A percentile compares a stretch with the other conserved stretches of the same genome.
Evolutionary conservation across 2,888 invertebrate genomes (phyloP).

Genomic region (Seira ritae): DNA sequence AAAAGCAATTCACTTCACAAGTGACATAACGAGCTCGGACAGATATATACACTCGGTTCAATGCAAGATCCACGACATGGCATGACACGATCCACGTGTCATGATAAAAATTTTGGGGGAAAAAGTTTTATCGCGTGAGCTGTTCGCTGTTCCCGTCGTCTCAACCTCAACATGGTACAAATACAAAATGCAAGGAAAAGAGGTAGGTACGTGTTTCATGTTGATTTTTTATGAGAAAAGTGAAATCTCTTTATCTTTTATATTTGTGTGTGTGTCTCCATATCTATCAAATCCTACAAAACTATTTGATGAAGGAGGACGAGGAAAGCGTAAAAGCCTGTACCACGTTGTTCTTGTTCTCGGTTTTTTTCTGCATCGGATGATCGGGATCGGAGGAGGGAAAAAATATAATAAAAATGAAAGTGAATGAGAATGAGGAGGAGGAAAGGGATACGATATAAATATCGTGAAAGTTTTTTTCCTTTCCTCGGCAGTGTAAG

Average conservation of each 20-base stretch:
- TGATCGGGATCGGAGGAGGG: neutral
- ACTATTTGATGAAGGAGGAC: neutral
- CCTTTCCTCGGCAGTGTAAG: constrained; percentile 39
- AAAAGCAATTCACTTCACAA: too few relatives aligned
- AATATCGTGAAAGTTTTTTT: constrained; percentile 15
- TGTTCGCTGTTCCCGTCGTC: constrained; percentile 14
- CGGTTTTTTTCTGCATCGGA: neutral
- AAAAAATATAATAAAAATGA: constrained; percentile 1
- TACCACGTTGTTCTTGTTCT: constrained; percentile 40
- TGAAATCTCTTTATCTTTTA: too few relatives aligned
- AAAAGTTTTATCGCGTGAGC: constrained; percentile 36
- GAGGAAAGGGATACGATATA: neutral
- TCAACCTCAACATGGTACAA: neutral
- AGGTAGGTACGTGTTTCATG: too few relatives aligned
- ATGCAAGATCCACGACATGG: constrained; percentile 61
- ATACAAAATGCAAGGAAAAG: neutral
- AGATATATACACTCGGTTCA: too few relatives aligned
- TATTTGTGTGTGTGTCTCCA: neutral
- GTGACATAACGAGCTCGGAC: too few relatives aligned
- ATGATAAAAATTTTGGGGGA: constrained; percentile 44
- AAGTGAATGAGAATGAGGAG: neutral
- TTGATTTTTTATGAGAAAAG: too few relatives aligned
- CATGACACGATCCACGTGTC: too few relatives aligned
- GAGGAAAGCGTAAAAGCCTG: neutral
- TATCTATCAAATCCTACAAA: neutral